Conservation (phyloP, 2,888 invertebrate genomes). For the Erannis defoliaria region DNA sequence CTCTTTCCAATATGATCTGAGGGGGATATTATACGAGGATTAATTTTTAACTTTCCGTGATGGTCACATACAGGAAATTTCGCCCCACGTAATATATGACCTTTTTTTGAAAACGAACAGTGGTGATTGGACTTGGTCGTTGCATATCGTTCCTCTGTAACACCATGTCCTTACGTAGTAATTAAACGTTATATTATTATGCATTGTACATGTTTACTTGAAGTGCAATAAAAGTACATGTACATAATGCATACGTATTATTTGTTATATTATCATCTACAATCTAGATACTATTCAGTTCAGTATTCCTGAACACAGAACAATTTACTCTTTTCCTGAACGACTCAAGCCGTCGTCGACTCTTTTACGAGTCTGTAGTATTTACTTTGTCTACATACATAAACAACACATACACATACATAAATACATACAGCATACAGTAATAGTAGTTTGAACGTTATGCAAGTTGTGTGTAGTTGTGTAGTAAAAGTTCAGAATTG, state of each 20-base stretch:
- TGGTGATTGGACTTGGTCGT: conserved; percentile 1
- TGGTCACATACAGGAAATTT: conserved; percentile 51
- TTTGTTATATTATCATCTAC: too few species aligned
- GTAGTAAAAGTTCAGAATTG: too few species aligned
- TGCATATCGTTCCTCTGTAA: background rate
- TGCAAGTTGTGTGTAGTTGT: too few species aligned
- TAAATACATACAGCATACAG: too few species aligned
- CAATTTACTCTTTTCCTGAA: too few species aligned
- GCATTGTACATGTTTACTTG: background rate
- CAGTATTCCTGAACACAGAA: too few species aligned
- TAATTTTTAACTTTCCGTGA: conserved; percentile 25
- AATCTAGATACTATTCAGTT: too few species aligned
- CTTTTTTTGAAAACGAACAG: conserved; percentile 1
- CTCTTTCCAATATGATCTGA: background rate
- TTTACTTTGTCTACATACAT: too few species aligned
- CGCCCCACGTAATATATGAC: background rate
- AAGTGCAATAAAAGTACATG: background rate
- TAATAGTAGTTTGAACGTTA: too few species aligned
- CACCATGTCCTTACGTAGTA: background rate
- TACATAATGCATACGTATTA: background rate
- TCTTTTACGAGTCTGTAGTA: too few species aligned
- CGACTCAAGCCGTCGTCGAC: too few species aligned
- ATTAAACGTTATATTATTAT: background rate
- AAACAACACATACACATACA: too few species aligned
- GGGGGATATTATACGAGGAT: conserved; percentile 12